phyloP scores from a whole-genome alignment of 1,140 invertebrate species.

The Periplaneta americana region DNA sequence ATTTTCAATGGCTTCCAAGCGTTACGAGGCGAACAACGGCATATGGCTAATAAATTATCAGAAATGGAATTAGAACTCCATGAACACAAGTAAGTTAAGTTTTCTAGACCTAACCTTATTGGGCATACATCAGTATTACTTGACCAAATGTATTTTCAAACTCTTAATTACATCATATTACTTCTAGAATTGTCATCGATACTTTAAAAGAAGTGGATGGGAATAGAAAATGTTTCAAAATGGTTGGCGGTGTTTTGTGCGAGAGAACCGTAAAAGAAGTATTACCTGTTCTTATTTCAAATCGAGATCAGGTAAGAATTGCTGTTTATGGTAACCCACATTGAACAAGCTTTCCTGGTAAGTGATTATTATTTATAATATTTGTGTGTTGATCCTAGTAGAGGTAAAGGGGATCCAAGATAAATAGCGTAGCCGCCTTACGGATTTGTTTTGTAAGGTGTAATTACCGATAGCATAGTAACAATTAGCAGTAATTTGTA shows the following conservation, averaged over 20 bases:
- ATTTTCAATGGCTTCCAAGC: slow-evolving; percentile 81
- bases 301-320: slow-evolving; percentile 67
- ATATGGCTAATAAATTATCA: slow-evolving; percentile 76
- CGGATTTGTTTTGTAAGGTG: too few species aligned
- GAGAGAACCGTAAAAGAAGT: slow-evolving; percentile 90
- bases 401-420: not conserved
- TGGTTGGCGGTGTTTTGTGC: slow-evolving; percentile 90
- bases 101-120: slow-evolving; percentile 26
- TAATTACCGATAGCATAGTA: too few species aligned
- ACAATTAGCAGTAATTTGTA: too few species aligned
- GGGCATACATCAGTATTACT: slow-evolving; percentile 1
- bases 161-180: not conserved
- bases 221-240: slow-evolving; percentile 84
- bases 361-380: not conserved
- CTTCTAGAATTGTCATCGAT: slow-evolving; percentile 84
- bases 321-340: slow-evolving; percentile 4
- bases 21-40: slow-evolving; percentile 80
- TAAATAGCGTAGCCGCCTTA: not conserved
- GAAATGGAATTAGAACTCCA: slow-evolving; percentile 91
- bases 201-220: slow-evolving; percentile 82
- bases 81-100: slow-evolving; percentile 90
- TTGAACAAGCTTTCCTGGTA: slow-evolving; percentile 4
- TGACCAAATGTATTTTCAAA: not conserved
- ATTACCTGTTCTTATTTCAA: slow-evolving; percentile 73
- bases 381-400: not conserved